Base-by-base conservation (phyloP, 2,888 invertebrate genomes). In the Scaptomyza polygonia region DNA sequence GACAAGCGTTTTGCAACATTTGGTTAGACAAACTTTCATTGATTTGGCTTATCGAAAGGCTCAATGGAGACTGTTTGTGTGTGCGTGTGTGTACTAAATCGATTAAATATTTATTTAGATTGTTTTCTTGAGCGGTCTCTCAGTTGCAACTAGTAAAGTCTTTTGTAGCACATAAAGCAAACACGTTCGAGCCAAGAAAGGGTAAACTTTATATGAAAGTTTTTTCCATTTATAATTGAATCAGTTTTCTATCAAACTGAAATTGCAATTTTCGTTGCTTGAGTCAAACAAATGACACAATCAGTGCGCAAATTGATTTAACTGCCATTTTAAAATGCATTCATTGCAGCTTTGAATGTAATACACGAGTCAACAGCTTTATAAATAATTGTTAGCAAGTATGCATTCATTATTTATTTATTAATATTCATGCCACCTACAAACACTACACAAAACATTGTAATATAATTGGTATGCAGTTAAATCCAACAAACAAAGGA, bases 11-110 rank as follows among this genome's bases (percentile, higher is more conserved):
- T 43, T 25, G 9, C 45, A 58, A 56, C 45, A 65, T 65, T 77
- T 77, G 73, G 48, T 67, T 72, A 58, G 72, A 58, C 55, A 66
- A 77, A 66, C 66, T 62, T 62, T 72, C 72, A 62, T 66, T 73
- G 66, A 77, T 77, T 72, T 73, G 73, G 72, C 66, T 72, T 72
- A 62, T 72, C 61, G 36, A 54, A 51, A 27, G 29, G 29, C n/a
- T n/a, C n/a, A n/a, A n/a, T n/a, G n/a, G n/a, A n/a, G n/a, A n/a
- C n/a, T n/a, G n/a, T n/a, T n/a, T n/a, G n/a, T n/a, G n/a, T n/a
- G n/a, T n/a, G 39, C 44, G 44, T 36, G 44, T 36, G 55, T 64
- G 44, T 59, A 14, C 16, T 36, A 36, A 59, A 59, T 77, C 66
- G 61, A 77, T 72, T 27, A 48, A 65, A 72, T 61, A 56, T 52